Evolutionary conservation across 2,113 vertebrate species (phyloP).

Genomic region (Serinus canaria): DNA sequence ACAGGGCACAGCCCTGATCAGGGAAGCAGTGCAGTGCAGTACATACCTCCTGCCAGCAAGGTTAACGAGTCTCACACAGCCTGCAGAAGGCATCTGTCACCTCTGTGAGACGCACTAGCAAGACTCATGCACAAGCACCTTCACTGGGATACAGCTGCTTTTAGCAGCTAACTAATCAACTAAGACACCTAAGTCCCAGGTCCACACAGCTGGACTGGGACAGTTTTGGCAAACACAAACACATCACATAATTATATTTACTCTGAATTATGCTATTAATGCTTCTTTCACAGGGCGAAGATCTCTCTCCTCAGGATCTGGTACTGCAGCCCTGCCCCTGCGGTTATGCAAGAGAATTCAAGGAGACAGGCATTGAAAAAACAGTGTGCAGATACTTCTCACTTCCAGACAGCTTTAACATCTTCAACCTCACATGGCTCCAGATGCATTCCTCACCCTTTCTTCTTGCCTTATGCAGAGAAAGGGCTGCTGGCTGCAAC

Average conservation of each 20-base stretch:
- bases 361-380: neutral
- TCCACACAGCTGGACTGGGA: neutral
- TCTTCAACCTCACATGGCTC: neutral
- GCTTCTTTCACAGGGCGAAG: neutral
- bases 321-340: neutral
- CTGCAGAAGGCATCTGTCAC: neutral
- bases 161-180: neutral
- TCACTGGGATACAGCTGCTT: fast-evolving
- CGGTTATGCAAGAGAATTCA: neutral
- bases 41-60: neutral
- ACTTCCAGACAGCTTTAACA: neutral
- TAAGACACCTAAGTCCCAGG: neutral
- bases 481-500: neutral
- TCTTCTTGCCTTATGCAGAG: neutral
- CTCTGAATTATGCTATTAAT: neutral
- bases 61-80: neutral
- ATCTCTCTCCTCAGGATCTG: fast-evolving
- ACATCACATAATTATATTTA: neutral
- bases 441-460: neutral
- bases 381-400: neutral
- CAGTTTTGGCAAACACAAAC: neutral
- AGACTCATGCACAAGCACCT: neutral
- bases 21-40: neutral
- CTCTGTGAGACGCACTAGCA: neutral
- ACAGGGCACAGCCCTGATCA: neutral